Conservation (phyloP, 1,140 invertebrate species). For the Macrocentrus cingulum region DNA sequence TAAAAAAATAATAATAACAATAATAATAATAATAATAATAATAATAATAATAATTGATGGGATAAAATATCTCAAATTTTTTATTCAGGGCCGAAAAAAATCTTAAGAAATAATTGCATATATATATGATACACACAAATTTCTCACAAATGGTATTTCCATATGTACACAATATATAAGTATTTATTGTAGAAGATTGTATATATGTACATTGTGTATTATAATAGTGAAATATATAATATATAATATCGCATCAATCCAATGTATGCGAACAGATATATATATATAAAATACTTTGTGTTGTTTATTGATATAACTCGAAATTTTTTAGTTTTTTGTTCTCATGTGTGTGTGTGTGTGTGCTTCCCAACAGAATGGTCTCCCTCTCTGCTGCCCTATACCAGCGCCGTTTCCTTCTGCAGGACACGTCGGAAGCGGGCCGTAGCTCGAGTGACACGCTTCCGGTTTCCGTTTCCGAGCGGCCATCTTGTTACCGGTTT, state of each 20-base stretch:
- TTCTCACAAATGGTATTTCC: no score
- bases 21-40: no score
- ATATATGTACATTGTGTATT: constrained; percentile 60
- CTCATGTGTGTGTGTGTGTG: no score
- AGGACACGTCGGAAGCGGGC: constrained; percentile 48
- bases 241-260: constrained; percentile 49
- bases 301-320: not conserved
- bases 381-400: not conserved
- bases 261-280: not conserved
- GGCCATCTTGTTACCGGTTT: constrained; percentile 59
- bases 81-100: no score
- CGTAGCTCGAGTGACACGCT: constrained; percentile 57
- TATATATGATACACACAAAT: no score
- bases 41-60: no score
- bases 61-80: no score
- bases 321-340: not conserved
- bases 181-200: constrained; percentile 50
- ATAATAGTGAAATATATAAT: constrained; percentile 54
- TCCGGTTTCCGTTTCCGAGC: constrained; percentile 60
- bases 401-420: constrained; percentile 5
- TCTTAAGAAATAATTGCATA: no score
- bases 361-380: not conserved
- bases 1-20: no score
- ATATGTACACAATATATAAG: no score
- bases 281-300: constrained; percentile 34